Evolutionary conservation across 1,140 invertebrate species (phyloP).

Genomic region (Orchestia grillus): DNA sequence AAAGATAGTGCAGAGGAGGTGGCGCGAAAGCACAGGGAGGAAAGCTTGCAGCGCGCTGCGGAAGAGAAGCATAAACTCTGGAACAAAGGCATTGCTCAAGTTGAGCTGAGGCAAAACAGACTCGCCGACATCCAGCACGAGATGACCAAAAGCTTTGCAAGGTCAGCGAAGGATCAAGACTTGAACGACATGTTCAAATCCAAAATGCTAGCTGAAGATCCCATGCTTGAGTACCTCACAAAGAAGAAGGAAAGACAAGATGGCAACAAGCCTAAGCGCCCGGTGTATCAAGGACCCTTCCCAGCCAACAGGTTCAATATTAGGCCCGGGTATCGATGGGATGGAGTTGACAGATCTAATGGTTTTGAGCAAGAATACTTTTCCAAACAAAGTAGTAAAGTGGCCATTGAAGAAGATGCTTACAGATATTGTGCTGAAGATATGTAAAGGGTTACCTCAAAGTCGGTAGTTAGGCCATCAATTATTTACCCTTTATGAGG

Average conservation of each 20-base stretch:
- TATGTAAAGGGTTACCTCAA: constrained; percentile 78
- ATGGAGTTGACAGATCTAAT: constrained; percentile 97
- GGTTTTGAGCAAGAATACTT: constrained; percentile 96
- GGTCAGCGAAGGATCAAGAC: constrained; percentile 90
- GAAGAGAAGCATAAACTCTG: constrained; percentile 69
- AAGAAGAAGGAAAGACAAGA: constrained; percentile 79
- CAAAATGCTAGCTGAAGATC: constrained; percentile 87
- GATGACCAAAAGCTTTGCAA: constrained; percentile 89
- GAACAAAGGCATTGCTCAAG: constrained; percentile 74
- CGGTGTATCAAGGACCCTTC: constrained; percentile 69
- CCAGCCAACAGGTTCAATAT: constrained; percentile 94
- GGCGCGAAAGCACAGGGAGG: constrained; percentile 61
- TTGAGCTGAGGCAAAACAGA: constrained; percentile 79
- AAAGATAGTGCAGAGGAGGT: constrained; percentile 65
- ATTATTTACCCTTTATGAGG: background rate
- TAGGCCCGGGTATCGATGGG: constrained; percentile 94
- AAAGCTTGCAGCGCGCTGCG: constrained; percentile 70
- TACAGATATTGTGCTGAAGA: constrained; percentile 97
- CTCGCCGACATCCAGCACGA: constrained; percentile 83
- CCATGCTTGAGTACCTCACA: constrained; percentile 90
- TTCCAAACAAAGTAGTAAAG: constrained; percentile 80
- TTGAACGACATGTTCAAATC: constrained; percentile 83
- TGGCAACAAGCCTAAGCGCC: constrained; percentile 69
- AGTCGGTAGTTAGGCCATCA: background rate
- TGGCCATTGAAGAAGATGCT: constrained; percentile 85